Evolutionary conservation across 2,797 vertebrate species (phyloP), one percentile per base, ranked within the genome.

Genomic region (Phalloptychus januarius): DNA sequence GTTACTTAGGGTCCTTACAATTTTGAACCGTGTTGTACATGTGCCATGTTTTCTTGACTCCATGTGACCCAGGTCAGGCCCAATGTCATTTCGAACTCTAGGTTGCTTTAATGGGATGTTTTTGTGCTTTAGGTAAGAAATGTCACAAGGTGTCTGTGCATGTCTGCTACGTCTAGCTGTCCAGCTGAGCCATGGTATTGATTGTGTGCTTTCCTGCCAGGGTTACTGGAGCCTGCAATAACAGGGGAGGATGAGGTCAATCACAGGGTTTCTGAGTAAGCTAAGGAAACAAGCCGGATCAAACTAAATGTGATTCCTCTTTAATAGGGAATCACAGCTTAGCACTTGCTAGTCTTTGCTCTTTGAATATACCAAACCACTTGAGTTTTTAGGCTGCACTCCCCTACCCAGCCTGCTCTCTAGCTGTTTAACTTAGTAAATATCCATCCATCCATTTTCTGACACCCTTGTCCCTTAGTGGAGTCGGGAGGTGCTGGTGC

Each of bases 341-440:
- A 56, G 72, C 58, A n/a, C n/a, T 56, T 28, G n/a, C 54, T 56
- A 56, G 28, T 56, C 11, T 28, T 13, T 56, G 10, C 28, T 33
- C 31, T 61, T 33, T 33, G 1, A 87, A 89, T 78, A 79, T 78
- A 52, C 44, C 5, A 52, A 76, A 48, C 52, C 63, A 72, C 40
- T 63, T 40, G 75, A n/a, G 38, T 69, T 75, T 71, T 74, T 54
- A 52, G 77, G 31, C 12, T 61, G 38, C 12, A 23, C 70, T 15
- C 1, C 67, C 67, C 45, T 13, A 5, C 63, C 4, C 10, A 69
- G 12, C 79, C 75, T 56, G 61, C 58, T 86, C 78, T 76, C 46
- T 75, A 71, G 69, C 79, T 79, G 56, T 71, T 85, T 84, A 33
- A 33, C 44, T 40, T 67, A 10, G 16, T 70, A 58, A 44, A 77